Conservation (phyloP, 1,140 invertebrate species). For the Drusus annulatus region DNA sequence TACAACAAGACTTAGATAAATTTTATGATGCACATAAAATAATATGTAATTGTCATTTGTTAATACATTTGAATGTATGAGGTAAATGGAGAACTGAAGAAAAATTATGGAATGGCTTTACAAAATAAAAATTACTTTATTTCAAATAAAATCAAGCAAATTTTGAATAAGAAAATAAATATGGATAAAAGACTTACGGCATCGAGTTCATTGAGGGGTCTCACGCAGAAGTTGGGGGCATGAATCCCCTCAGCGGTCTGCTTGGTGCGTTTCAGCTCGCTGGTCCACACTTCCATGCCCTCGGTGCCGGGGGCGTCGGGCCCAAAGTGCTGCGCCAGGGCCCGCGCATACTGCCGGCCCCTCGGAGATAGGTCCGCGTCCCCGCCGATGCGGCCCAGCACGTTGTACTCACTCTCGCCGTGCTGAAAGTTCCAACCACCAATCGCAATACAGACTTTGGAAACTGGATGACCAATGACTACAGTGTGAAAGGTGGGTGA, state of each 20-base stretch:
- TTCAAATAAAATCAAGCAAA: no score
- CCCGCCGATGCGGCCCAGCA: conserved; percentile 91
- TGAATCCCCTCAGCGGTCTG: conserved; percentile 88
- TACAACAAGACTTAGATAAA: no score
- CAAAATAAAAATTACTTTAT: no score
- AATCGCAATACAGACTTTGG: conserved; percentile 52
- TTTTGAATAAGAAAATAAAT: no score
- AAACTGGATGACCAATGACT: conserved; percentile 47
- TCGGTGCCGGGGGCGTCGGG: conserved; percentile 76
- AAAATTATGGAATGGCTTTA: no score
- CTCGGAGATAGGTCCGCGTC: conserved; percentile 87
- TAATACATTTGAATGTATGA: no score
- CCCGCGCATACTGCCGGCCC: conserved; percentile 85
- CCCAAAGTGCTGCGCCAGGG: conserved; percentile 83
- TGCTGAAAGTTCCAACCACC: conserved; percentile 75
- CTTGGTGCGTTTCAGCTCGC: conserved; percentile 87
- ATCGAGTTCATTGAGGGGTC: conserved; percentile 91
- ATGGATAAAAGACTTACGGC: conserved; percentile 75
- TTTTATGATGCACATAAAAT: no score
- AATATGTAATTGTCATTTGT: no score
- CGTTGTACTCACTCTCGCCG: conserved; percentile 93
- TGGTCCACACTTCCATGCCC: conserved; percentile 88
- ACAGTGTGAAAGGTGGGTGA: conserved; percentile 50
- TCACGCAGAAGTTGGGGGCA: conserved; percentile 85
- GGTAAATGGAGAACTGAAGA: no score